Base-by-base conservation (phyloP, 2,888 invertebrate species). In the Megastigmus dorsalis region DNA sequence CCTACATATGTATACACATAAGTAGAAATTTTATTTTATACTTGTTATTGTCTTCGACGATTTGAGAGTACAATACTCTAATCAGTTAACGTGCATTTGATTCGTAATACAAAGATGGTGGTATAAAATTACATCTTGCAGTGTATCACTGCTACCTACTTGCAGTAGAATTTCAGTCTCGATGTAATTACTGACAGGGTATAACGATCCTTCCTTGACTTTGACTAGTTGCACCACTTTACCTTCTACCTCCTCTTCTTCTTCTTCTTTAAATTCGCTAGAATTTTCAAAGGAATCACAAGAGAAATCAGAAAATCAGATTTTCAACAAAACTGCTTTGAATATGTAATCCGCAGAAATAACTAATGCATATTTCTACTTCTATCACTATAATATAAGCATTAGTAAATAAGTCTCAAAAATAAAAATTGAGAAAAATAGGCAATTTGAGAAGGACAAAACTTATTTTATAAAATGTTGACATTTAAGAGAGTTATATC, bases 121-220 rank as follows among this genome's bases (percentile, higher is more conserved):
- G 18, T 4, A 10, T 13, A 38, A 45, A 67, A 67, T 62, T 60
- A 48, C 13, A 52, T 43, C 18, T 57, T n/a, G n/a, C n/a, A n/a
- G n/a, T n/a, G n/a, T n/a, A n/a, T n/a, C n/a, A n/a, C n/a, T n/a
- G n/a, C n/a, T n/a, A n/a, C n/a, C 48, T 30, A 38, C 33, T n/a
- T 15, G 36, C 52, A 2, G 48, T 6, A 45, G 33, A 26, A 41
- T 55, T 55, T 23, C 62, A 20, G 20, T 2, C 55, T 54, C 4
- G 54, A 3, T 48, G 48, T 18, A 68, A 68, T 74, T 55, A 55
- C 10, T 5, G 7, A 20, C 6, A 36, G 4, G 33, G 65, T 57
- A 57, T 63, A 50, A 68, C 26, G 60, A 63, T 67, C 68, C 43
- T n/a, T 48, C 67, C 68, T 74, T 68, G 68, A 74, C 67, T 68